These are phyloP conservation scores for Ameiurus melas DNA, from an alignment of 2,113 vertebrate genomes.

Conservation along the genomic window DNA sequence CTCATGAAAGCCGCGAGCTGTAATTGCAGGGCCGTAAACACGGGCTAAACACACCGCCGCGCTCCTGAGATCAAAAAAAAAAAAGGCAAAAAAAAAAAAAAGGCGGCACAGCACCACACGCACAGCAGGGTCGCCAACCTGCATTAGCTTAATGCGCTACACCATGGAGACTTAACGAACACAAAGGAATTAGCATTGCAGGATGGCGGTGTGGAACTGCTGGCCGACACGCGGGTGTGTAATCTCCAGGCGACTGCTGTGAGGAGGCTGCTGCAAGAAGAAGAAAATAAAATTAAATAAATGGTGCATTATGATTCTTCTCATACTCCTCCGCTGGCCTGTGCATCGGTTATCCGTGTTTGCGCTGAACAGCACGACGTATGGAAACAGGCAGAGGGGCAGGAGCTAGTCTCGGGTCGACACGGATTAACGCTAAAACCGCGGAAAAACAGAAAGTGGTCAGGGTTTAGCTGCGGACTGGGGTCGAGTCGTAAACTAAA, in stretches of 20 bases:
- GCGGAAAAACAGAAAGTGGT: background rate
- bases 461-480: background rate
- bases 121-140: conserved; percentile 52
- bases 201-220: background rate
- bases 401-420: background rate
- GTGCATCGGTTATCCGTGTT: conserved; percentile 42
- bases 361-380: conserved; percentile 34
- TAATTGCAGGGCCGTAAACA: conserved; percentile 64
- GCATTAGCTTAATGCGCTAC: conserved; percentile 54
- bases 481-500: background rate
- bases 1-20: conserved; percentile 50
- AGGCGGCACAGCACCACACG: conserved; percentile 46
- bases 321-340: conserved; percentile 18
- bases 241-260: conserved; percentile 30
- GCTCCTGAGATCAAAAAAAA: conserved; percentile 44
- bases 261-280: conserved; percentile 6
- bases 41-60: conserved; percentile 38
- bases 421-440: background rate
- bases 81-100: conserved; percentile 9
- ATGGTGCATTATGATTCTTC: conserved; percentile 46
- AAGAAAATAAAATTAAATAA: background rate
- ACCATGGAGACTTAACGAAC: conserved; percentile 44
- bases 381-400: conserved; percentile 9
- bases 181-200: conserved; percentile 48
- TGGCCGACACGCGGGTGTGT: conserved; percentile 14